Base-by-base conservation (phyloP, 2,113 vertebrate genomes). In the Ursus arctos region DNA sequence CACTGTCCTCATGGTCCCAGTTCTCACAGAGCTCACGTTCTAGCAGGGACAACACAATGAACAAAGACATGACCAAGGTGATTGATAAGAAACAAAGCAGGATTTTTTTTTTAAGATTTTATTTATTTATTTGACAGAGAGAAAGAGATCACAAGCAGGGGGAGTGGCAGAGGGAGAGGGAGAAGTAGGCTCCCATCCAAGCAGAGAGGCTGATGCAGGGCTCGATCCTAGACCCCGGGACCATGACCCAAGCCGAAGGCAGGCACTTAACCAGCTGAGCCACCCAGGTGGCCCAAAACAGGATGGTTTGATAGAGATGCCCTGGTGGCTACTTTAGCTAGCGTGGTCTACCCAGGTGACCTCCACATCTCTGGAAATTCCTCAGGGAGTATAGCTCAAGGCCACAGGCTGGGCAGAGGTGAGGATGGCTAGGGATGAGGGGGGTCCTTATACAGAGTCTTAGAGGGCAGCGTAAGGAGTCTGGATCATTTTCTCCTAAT, bases 381-480 rank as follows among this genome's bases (percentile, higher is more conserved):
- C 99, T 93, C 99, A 97, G 74, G 99, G 99, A 99, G 99, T 99
- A 84, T 98, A 99, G 90, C 99, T 99, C 86, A 99, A 99, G 96
- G 99, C 99, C 87, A 4, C 0, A 7, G 5, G 49, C 79, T 47
- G 65, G 19, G 15, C 3, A 0, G 63, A 67, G 47, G 14, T 1
- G 18, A 47, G 36, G 40, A 16, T 31, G 33, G 43, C 43, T 71
- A 16, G 0, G 5, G 31, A 9, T 11, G 14, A n/a, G 13, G 13
- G 43, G 43, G 22, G 10, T 15, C 4, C 8, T 36, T 14, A 2
- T 11, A 21, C 6, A 15, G 33, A 15, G 49, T 3, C 69, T 7
- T 6, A 2, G 15, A 12, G 24, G 55, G 2, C n/a, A 18, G 72
- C n/a, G n/a, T 10, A 4, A 16, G 40, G 4, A 4, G 40, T 13